Base-by-base conservation (phyloP, 2,113 vertebrate genomes). In the Mormoops blainvillei region DNA sequence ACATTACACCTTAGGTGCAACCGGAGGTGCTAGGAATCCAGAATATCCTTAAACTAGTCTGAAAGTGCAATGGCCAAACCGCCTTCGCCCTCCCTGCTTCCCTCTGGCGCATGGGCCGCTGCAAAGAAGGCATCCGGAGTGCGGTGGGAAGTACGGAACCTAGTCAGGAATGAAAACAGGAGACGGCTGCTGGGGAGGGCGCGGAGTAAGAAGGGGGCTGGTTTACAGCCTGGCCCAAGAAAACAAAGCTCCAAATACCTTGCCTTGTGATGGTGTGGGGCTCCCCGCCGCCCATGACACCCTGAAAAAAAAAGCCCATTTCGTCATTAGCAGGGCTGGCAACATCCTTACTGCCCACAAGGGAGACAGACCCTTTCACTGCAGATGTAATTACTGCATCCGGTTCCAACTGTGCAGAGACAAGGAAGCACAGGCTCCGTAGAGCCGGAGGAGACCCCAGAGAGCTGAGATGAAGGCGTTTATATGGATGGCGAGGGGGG, bases 341-440 rank as follows among this genome's bases (percentile, higher is more conserved):
- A 74, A 54, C 24, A 13, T 63, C 68, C 67, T 87, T 58, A 90
- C 67, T 83, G 82, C 77, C 61, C 86, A 48, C 7, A 24, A 74
- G 88, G 86, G 88, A 97, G 70, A 84, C 36, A 67, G 87, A 76
- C 41, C 41, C 45, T 86, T 76, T 81, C 83, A 56, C 41, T 83
- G 93, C 89, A 87, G 95, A 67, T 77, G 89, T 93, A 94, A 96
- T 97, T 93, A 61, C 81, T 63, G 78, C 38, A 81, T 93, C 87
- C 7, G 3, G 68, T 74, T 70, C 63, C 76, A 76, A 13, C 18
- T 50, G 19, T 77, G 67, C 38, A 36, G 91, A 92, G 88, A 93
- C 87, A 83, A 74, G 87, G 65, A 68, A 33, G 31, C 58, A 45
- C 18, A 38, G 76, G 71, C 89, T 95, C 89, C 16, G 14, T 48